phyloP scores from a whole-genome alignment of 2,888 invertebrate species.

The Sarcophaga rosellei region DNA sequence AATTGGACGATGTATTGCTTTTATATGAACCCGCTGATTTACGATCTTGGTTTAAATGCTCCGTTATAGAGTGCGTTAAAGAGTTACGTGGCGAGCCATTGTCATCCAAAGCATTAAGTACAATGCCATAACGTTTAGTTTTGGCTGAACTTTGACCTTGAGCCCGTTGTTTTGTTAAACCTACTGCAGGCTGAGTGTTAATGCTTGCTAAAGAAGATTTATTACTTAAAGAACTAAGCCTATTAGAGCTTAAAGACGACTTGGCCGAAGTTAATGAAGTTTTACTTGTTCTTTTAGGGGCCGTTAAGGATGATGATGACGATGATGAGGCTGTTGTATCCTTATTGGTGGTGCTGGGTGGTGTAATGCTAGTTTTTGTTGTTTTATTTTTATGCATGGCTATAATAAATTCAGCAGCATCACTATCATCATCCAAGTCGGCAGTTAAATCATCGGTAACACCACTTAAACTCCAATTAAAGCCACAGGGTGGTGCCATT shows the following conservation, averaged over 20 bases:
- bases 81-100: constrained; percentile 61
- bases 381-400: constrained; percentile 65
- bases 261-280: constrained; percentile 43
- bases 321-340: constrained; percentile 5
- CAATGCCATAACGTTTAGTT: constrained; percentile 80
- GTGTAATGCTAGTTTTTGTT: constrained; percentile 7
- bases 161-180: constrained; percentile 68
- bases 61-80: constrained; percentile 21
- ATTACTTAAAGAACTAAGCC: constrained; percentile 61
- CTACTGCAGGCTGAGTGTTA: constrained; percentile 63
- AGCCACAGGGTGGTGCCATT: constrained; percentile 80
- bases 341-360: not conserved
- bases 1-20: constrained; percentile 15
- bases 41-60: constrained; percentile 33
- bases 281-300: constrained; percentile 67
- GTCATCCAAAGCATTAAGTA: constrained; percentile 78
- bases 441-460: constrained; percentile 74
- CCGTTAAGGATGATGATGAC: not conserved
- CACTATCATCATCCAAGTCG: constrained; percentile 76
- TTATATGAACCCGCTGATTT: constrained; percentile 50
- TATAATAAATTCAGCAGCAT: constrained; percentile 67
- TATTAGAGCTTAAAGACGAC: constrained; percentile 19
- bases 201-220: constrained; percentile 29
- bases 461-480: constrained; percentile 80
- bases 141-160: constrained; percentile 72